Conservation (phyloP, 2,113 vertebrate species). For the Pygoscelis adeliae region DNA sequence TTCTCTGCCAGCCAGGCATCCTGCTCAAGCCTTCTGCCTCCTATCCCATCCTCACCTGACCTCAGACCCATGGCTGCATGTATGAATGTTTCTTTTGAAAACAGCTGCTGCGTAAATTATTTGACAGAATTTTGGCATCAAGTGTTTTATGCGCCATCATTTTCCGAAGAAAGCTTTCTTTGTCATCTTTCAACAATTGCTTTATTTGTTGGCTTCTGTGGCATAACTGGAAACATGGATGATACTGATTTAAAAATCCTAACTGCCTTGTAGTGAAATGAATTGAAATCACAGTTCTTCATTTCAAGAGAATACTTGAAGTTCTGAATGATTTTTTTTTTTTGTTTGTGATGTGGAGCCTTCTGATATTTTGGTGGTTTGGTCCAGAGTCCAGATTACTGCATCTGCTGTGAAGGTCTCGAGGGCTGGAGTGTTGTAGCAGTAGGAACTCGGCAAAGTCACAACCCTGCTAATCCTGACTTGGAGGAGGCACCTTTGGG, state of each 20-base stretch:
- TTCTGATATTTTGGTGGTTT: not conserved
- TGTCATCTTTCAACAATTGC: constrained; percentile 57
- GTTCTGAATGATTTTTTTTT: not conserved
- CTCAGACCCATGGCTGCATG: not conserved
- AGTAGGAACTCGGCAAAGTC: not conserved
- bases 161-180: constrained; percentile 55
- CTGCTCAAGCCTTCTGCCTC: not conserved
- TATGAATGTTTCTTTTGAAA: constrained; percentile 62
- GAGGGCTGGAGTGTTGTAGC: not conserved
- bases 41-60: constrained; percentile 25
- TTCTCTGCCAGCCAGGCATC: not conserved
- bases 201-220: constrained; percentile 42
- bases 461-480: not conserved
- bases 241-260: not conserved
- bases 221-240: not conserved
- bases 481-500: not conserved
- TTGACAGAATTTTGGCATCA: constrained; percentile 50
- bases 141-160: not conserved
- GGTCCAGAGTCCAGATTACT: not conserved
- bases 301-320: not conserved
- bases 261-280: not conserved
- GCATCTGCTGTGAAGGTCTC: fast-evolving
- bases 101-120: constrained; percentile 59
- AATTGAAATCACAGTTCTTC: not conserved
- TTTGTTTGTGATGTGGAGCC: not conserved